A percentile compares a stretch with the other conserved stretches of the same genome.
Evolutionary conservation across 35 echinoderm and acorn worm species (phyloP).

Genomic region (Hemicentrotus pulcherrimus): DNA sequence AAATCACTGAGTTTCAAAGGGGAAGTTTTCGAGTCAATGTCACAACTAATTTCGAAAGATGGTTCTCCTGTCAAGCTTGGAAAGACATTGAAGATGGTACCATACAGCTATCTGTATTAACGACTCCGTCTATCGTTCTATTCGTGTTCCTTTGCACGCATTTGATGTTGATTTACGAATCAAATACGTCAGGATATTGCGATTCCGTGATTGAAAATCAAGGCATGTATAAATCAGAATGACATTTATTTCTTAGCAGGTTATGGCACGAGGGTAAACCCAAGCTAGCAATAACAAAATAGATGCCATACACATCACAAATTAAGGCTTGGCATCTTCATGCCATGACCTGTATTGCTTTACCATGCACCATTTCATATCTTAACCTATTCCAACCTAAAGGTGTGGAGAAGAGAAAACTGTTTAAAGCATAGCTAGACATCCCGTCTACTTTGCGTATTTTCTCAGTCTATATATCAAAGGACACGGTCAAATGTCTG

Average conservation of each 20-base stretch:
- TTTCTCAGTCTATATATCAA: background rate
- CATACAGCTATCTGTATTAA: background rate
- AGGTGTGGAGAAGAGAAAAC: background rate
- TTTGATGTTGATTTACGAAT: conserved; percentile 33
- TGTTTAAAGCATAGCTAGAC: background rate
- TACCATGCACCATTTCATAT: background rate
- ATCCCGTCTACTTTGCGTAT: background rate
- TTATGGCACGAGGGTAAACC: background rate
- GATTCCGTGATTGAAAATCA: conserved; percentile 26
- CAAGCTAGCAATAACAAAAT: background rate
- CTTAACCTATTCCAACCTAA: background rate
- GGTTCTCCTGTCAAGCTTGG: background rate
- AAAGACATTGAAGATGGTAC: background rate
- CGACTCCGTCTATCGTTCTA: background rate
- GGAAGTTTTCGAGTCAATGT: conserved; percentile 34
- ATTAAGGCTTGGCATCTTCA: background rate
- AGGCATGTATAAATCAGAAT: conserved; percentile 1
- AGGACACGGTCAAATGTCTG: background rate
- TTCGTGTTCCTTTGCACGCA: background rate
- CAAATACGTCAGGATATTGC: conserved; percentile 21
- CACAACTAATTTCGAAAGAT: conserved; percentile 8
- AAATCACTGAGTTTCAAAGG: conserved; percentile 7
- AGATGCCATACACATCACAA: conserved; percentile 1
- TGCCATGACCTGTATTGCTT: background rate
- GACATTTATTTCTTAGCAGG: conserved; percentile 26